phyloP scores from a whole-genome alignment of 2,113 vertebrate species.

The Plotosus lineatus region DNA sequence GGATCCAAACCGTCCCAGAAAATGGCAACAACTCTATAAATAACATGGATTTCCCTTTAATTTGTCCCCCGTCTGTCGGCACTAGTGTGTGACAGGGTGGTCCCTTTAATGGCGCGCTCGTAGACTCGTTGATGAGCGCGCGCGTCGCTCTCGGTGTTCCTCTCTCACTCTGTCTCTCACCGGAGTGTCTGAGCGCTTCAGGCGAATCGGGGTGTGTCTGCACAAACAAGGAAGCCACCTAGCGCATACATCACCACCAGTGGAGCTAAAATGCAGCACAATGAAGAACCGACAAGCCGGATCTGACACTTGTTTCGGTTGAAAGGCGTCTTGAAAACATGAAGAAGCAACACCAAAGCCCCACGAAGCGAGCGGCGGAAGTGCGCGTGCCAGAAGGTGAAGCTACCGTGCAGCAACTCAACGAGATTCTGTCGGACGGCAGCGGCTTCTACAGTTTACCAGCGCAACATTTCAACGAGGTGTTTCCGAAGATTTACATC shows the following conservation, averaged over 20 bases:
- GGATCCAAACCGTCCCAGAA: background rate
- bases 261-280: constrained; percentile 61
- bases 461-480: constrained; percentile 93
- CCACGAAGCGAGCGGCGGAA: constrained; percentile 64
- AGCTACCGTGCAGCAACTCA: constrained; percentile 87
- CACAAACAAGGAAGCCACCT: constrained; percentile 44
- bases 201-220: constrained; percentile 68
- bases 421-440: constrained; percentile 86
- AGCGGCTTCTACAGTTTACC: constrained; percentile 93
- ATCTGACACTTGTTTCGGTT: constrained; percentile 51
- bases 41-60: background rate
- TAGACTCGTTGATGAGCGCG: constrained; percentile 37
- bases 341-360: constrained; percentile 75
- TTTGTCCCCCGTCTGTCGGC: background rate
- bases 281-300: constrained; percentile 28
- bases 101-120: constrained; percentile 50
- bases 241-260: constrained; percentile 44
- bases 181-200: constrained; percentile 52
- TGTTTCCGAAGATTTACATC: constrained; percentile 88
- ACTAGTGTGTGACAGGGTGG: constrained; percentile 5
- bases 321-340: constrained; percentile 56
- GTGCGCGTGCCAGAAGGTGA: constrained; percentile 73
- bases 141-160: constrained; percentile 41
- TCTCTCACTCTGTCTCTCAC: constrained; percentile 51
- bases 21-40: background rate